Evolutionary conservation across 2,888 invertebrate species (phyloP).

Genomic region (Troides aeacus): DNA sequence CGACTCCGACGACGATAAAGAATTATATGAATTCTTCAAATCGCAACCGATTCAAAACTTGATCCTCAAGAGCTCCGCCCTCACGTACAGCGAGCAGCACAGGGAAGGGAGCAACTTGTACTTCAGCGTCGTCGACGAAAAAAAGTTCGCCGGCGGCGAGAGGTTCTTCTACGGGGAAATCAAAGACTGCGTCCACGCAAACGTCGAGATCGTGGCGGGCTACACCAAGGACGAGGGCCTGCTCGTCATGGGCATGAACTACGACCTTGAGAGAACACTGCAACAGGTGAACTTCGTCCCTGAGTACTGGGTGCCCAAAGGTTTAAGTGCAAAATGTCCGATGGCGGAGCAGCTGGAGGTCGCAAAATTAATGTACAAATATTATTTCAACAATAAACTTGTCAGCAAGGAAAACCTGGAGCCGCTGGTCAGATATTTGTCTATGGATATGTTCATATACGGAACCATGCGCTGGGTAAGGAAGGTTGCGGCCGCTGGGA

Average conservation of each 20-base stretch:
- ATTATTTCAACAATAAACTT: slow-evolving; percentile 42
- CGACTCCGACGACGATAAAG: slow-evolving; percentile 50
- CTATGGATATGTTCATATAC: slow-evolving; percentile 38
- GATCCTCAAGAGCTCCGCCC: slow-evolving; percentile 37
- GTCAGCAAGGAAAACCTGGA: slow-evolving; percentile 36
- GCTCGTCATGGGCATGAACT: slow-evolving; percentile 33
- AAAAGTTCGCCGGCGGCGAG: slow-evolving; percentile 44
- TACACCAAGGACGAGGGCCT: slow-evolving; percentile 84
- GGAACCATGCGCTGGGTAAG: slow-evolving; percentile 40
- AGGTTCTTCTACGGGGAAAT: slow-evolving; percentile 48
- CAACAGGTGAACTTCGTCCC: slow-evolving; percentile 42
- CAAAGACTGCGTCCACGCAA: slow-evolving; percentile 56
- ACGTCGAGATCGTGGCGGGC: slow-evolving; percentile 84
- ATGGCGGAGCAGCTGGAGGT: slow-evolving; percentile 46
- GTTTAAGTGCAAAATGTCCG: slow-evolving; percentile 41
- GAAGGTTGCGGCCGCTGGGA: slow-evolving; percentile 34
- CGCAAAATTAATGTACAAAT: slow-evolving; percentile 46
- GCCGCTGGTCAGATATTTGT: slow-evolving; percentile 37
- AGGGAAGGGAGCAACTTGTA: slow-evolving; percentile 24
- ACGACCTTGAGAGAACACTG: slow-evolving; percentile 36
- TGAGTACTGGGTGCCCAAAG: slow-evolving; percentile 50
- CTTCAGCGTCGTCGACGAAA: slow-evolving; percentile 45
- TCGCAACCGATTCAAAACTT: slow-evolving; percentile 46
- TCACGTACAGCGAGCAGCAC: slow-evolving; percentile 34
- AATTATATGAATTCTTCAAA: slow-evolving; percentile 54